Conservation (phyloP, 2,113 vertebrate species). For the Halichoeres trimaculatus region DNA sequence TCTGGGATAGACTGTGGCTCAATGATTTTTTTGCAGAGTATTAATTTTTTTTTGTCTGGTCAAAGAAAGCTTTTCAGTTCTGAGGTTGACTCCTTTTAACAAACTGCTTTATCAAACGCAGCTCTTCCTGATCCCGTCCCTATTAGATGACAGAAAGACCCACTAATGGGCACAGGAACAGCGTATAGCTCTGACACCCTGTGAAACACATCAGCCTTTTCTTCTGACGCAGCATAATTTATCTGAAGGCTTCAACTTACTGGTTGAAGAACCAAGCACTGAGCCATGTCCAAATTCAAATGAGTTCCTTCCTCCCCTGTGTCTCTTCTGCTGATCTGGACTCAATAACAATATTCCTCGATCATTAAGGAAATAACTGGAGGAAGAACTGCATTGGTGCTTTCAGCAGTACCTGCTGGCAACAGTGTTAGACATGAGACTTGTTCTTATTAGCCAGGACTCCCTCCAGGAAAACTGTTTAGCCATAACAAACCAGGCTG, state of each 20-base stretch:
- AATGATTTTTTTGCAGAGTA: neutral
- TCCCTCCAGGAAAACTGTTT: constrained; percentile 34
- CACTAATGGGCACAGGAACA: constrained; percentile 9
- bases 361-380: constrained; percentile 22
- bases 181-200: neutral
- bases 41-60: neutral
- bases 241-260: neutral
- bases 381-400: constrained; percentile 18
- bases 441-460: constrained; percentile 9
- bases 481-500: constrained; percentile 21
- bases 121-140: neutral
- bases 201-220: constrained; percentile 27
- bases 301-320: constrained; percentile 5
- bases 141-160: constrained; percentile 10
- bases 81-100: neutral
- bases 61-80: neutral
- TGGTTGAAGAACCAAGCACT: constrained; percentile 7
- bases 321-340: constrained; percentile 17
- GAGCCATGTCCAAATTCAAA: constrained; percentile 30
- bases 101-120: neutral
- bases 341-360: constrained; percentile 43
- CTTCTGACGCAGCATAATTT: constrained; percentile 28
- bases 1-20: constrained; percentile 16
- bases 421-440: constrained; percentile 15
- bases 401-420: constrained; percentile 19